Conservation (phyloP, 2,888 invertebrate species). For the Drosophila subquinaria region DNA sequence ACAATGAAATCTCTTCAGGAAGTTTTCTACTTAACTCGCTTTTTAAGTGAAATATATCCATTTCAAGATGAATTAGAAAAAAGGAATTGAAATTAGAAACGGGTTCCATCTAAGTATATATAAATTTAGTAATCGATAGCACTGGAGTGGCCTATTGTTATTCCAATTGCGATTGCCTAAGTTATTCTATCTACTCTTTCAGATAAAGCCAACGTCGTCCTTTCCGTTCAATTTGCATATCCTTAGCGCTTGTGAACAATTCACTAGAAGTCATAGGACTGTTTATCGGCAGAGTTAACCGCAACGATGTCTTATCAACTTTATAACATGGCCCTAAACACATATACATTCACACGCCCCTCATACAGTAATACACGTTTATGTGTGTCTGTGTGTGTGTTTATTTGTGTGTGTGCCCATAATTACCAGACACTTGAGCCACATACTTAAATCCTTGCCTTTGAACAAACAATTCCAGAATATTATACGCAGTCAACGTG, state of each 20-base stretch:
- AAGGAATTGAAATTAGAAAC: background rate
- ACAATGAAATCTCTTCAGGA: no score
- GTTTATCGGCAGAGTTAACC: slow-evolving; percentile 51
- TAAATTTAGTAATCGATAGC: background rate
- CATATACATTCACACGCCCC: slow-evolving; percentile 10
- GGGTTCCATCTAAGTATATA: background rate
- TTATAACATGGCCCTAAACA: slow-evolving; percentile 35
- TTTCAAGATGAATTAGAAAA: background rate
- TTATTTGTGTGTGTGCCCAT: slow-evolving; percentile 39
- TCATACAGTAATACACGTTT: background rate
- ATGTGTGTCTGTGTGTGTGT: background rate
- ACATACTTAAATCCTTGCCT: slow-evolving; percentile 59
- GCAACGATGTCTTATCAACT: slow-evolving; percentile 48
- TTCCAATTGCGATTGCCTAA: slow-evolving; percentile 18
- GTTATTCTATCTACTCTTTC: slow-evolving; percentile 21
- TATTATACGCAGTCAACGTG: slow-evolving; percentile 40
- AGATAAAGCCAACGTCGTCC: slow-evolving; percentile 18
- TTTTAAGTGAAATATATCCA: no score
- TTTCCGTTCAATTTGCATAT: slow-evolving; percentile 54
- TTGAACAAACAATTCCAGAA: slow-evolving; percentile 52
- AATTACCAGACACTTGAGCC: slow-evolving; percentile 59
- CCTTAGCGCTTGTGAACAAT: slow-evolving; percentile 28
- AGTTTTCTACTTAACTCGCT: no score
- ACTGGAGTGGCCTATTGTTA: slow-evolving; percentile 4
- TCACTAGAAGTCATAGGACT: slow-evolving; percentile 34